phyloP scores from a whole-genome alignment of 1,140 invertebrate genomes.

The Ostrea edulis region DNA sequence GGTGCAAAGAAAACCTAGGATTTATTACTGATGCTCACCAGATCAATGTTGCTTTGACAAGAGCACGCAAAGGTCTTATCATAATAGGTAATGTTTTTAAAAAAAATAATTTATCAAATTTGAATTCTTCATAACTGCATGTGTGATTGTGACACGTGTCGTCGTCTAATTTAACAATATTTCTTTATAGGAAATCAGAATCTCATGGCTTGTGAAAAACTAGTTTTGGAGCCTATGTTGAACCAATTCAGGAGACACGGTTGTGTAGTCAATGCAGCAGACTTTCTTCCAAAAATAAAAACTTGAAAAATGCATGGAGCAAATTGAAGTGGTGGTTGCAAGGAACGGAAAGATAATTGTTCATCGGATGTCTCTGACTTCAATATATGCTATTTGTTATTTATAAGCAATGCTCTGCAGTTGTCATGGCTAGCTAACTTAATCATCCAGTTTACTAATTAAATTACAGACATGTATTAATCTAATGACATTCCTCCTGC shows the following conservation, averaged over 20 bases:
- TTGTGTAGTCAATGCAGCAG: background rate
- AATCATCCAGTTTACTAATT: too few relatives aligned
- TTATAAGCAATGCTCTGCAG: too few relatives aligned
- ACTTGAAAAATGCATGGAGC: too few relatives aligned
- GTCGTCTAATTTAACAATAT: background rate
- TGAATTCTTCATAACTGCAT: too few relatives aligned
- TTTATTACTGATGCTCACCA: constrained; percentile 73
- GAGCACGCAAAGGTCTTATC: constrained; percentile 72
- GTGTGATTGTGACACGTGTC: too few relatives aligned
- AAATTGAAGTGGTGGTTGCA: too few relatives aligned
- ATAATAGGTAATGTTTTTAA: constrained; percentile 70
- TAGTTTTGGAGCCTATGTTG: background rate
- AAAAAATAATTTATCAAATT: background rate
- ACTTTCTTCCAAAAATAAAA: constrained; percentile 28
- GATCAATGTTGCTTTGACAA: constrained; percentile 75
- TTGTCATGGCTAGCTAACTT: too few relatives aligned
- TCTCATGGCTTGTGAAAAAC: background rate
- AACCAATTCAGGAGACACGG: background rate
- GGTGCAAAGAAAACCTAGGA: constrained; percentile 71
- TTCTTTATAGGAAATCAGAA: background rate
- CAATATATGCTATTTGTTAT: too few relatives aligned
- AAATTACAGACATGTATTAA: too few relatives aligned
- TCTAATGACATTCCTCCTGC: too few relatives aligned
- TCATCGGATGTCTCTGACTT: too few relatives aligned
- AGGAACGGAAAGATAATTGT: too few relatives aligned